Percentiles rank a stretch among this genome's conserved stretches.
These are phyloP conservation scores for Nothocercus julius DNA, from an alignment of 2,113 vertebrate species.

Conservation along the genomic window DNA sequence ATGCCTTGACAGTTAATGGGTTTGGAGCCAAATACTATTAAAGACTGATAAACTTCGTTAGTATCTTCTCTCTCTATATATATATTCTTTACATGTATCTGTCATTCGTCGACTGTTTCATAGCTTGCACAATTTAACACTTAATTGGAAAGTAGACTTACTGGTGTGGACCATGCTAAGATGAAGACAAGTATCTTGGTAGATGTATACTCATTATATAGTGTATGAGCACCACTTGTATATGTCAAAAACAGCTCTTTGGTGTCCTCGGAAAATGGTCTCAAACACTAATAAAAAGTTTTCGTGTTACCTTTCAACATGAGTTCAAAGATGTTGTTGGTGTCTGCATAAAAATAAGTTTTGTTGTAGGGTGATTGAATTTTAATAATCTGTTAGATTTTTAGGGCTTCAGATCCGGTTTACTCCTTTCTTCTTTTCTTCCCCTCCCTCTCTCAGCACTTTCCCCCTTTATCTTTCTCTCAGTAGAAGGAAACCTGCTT, in stretches of 20 bases:
- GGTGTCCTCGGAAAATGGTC: slow-evolving; percentile 66
- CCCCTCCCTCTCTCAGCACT: slow-evolving; percentile 51
- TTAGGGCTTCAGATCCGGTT: slow-evolving; percentile 66
- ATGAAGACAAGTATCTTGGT: not conserved
- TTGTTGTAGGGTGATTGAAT: slow-evolving; percentile 47
- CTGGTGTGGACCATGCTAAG: not conserved
- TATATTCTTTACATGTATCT: not conserved
- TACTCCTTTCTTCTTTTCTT: slow-evolving; percentile 57
- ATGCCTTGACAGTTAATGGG: not conserved
- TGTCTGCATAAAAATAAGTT: slow-evolving; percentile 68
- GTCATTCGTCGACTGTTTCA: slow-evolving; percentile 37
- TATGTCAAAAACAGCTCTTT: slow-evolving; percentile 44
- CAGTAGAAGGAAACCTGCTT: slow-evolving; percentile 62
- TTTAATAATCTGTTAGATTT: slow-evolving; percentile 73
- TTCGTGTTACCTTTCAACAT: slow-evolving; percentile 42
- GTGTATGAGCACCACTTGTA: slow-evolving; percentile 6
- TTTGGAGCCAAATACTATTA: slow-evolving; percentile 5
- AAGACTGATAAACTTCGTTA: slow-evolving; percentile 25
- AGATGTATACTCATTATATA: slow-evolving; percentile 49
- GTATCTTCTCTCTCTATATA: not conserved
- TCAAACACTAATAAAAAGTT: slow-evolving; percentile 62
- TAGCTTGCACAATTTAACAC: slow-evolving; percentile 30
- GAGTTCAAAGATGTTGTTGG: slow-evolving; percentile 70
- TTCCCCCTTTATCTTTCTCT: slow-evolving; percentile 59
- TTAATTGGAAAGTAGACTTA: slow-evolving; percentile 46